Evolutionary conservation across 2,888 invertebrate species (phyloP), one percentile per base, ranked within the genome.

Genomic region (Pediacus dermestoides): DNA sequence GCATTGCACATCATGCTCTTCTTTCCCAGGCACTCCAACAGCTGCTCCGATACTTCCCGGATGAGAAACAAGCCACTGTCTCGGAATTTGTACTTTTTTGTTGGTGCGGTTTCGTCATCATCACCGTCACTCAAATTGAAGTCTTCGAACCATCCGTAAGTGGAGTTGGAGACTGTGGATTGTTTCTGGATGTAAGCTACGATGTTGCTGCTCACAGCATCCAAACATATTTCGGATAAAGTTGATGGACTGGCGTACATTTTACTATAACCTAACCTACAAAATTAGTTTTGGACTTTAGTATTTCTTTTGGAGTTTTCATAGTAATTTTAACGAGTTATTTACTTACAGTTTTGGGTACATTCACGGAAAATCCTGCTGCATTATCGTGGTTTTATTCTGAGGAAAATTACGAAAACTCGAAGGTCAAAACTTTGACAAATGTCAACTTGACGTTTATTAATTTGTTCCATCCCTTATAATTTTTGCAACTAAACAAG

Each of bases 191-290:
- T 50, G 39, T 55, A 62, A 10, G 71, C 71, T 46, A 72, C 65
- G 40, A 81, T 70, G 60, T 81, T 79, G 49, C 77, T 77, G 61
- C 80, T 78, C 49, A 82, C 79, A 50, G 73, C 76, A 56, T 80
- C 77, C 28, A 82, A 70, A 62, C 81, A 82, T 52, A 75, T 70
- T 50, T 79, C 77, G 64, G 79, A 78, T 35, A 82, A 69, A 44
- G 77, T 74, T 56, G 69, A 68, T 23, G 81, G 81, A 44, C 74
- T 77, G 60, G 79, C 78, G 57, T 74, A 78, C 81, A 80, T 81
- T 42, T 60, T 61, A 44, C 25, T 31, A n/a, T n/a, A n/a, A n/a
- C n/a, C n/a, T n/a, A n/a, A n/a, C n/a, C n/a, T n/a, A n/a, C n/a
- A n/a, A n/a, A n/a, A n/a, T n/a, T n/a, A n/a, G n/a, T n/a, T n/a